Base-by-base conservation (phyloP, 1,140 invertebrate species). In the Papilio polyxenes region DNA sequence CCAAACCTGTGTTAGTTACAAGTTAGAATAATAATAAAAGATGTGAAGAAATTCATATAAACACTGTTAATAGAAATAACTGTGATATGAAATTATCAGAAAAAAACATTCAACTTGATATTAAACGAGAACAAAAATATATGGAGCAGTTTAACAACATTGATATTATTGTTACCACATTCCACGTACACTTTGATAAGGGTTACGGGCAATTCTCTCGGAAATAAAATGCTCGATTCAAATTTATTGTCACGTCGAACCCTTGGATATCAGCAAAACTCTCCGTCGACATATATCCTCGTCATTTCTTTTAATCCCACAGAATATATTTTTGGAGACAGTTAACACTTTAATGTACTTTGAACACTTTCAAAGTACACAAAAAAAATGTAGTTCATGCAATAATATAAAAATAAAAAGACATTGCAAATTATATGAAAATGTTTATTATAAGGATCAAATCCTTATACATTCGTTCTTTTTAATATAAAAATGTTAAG, bases 201-300 rank as follows among this genome's bases (percentile, higher is more conserved):
- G 65, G 65, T 37, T 37, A 72, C 65, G 31, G 31, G 65, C 10
- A 72, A 72, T 72, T 72, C 65, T 72, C 65, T 72, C 13, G 65
- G 31, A 72, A 72, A 72, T 72, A 72, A 72, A 72, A 72, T 40
- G 65, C 37, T 72, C 65, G 65, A 72, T 72, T 72, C 31, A 72
- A 72, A 72, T 72, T 72, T 72, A 72, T 72, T 72, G 65, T 72
- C 65, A 72, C 65, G 31, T 72, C 31, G 65, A 72, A 37, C 31
- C 65, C 65, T 72, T 72, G 65, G 65, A 72, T 31, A 72, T 72
- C 65, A 72, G 65, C 65, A 72, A 72, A 72, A 72, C 65, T 72
- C 31, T 72, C 31, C 65, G 65, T 72, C 65, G 31, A 72, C 65
- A 72, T 72, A 72, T 72, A 72, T 72, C 65, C 65, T 72, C 65